Base-by-base conservation (phyloP, 2,113 vertebrate species). In the Cyprinodon variegatus region DNA sequence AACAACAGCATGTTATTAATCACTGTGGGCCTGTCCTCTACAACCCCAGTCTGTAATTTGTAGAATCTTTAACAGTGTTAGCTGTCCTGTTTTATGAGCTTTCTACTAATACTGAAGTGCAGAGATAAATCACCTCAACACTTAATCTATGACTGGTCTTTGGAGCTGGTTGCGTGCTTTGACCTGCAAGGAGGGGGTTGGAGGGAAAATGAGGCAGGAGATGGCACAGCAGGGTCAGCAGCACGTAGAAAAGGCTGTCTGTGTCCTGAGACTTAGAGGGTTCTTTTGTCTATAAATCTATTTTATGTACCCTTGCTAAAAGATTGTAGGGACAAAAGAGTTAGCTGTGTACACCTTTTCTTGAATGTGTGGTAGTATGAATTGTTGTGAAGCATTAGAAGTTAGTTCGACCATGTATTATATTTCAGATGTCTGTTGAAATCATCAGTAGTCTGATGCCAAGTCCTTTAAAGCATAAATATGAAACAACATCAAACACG, bases 21-120 rank as follows among this genome's bases (percentile, higher is more conserved):
- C 85, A 85, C 46, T 17, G 15, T 2, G 22, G 4, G 73, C 74
- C 74, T 64, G 76, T 88, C 84, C 79, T 72, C 60, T 61, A 11
- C 1, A 70, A 77, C 85, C 78, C 73, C 1, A 1, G 70, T 64
- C 79, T 86, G 70, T 87, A 83, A 89, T 90, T 88, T 86, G 83
- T 84, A 45, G 83, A 86, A 87, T 79, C 72, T 81, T 83, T 86
- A 83, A 78, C 75, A 72, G 79, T 70, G 75, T 86, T 91, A 86
- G 88, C 81, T 85, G 78, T 80, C 81, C 76, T 84, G 72, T 87
- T 91, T 90, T 89, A 93, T 84, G 84, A 81, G 84, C 78, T 70
- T 77, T 84, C 82, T 70, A 78, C 75, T 84, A 82, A 83, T 72
- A 60, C 79, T 81, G 46, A 86, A 86, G 85, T 84, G 70, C 65